Conservation (phyloP, 2,797 vertebrate species). For the Danionella dracula region DNA sequence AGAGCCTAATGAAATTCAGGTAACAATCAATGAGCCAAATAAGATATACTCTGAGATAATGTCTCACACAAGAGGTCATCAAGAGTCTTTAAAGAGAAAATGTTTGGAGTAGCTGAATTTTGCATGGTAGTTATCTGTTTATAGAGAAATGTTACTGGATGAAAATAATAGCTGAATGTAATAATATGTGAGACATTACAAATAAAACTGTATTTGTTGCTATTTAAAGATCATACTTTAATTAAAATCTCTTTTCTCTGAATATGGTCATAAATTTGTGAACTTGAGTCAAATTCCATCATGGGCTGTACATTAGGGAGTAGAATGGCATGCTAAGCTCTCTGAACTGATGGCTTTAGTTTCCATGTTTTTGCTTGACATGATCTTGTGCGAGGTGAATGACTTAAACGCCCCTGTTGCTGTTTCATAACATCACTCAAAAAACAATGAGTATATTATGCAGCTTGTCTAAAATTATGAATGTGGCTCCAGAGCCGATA, state of each 20-base stretch:
- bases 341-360: constrained; percentile 9
- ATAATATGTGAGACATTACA: too few relatives aligned
- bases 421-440: constrained; percentile 32
- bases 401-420: constrained; percentile 10
- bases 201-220: too few relatives aligned
- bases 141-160: constrained; percentile 23
- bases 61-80: too few relatives aligned
- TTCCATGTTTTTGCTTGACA: constrained; percentile 11
- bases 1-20: too few relatives aligned
- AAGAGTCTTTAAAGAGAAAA: too few relatives aligned
- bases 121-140: too few relatives aligned
- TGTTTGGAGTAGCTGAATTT: too few relatives aligned
- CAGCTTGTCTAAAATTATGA: constrained; percentile 35
- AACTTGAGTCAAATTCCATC: neutral
- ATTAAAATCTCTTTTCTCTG: neutral
- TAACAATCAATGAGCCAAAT: too few relatives aligned
- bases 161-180: constrained; percentile 18
- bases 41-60: too few relatives aligned
- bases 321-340: neutral
- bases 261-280: neutral
- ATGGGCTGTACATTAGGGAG: neutral
- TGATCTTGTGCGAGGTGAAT: constrained; percentile 12
- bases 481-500: constrained; percentile 1
- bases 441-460: constrained; percentile 35
- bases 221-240: too few relatives aligned